A percentile compares a stretch with the other conserved stretches of the same genome.
Conservation (phyloP, 2,888 invertebrate genomes). For the Diarsia rubi region DNA sequence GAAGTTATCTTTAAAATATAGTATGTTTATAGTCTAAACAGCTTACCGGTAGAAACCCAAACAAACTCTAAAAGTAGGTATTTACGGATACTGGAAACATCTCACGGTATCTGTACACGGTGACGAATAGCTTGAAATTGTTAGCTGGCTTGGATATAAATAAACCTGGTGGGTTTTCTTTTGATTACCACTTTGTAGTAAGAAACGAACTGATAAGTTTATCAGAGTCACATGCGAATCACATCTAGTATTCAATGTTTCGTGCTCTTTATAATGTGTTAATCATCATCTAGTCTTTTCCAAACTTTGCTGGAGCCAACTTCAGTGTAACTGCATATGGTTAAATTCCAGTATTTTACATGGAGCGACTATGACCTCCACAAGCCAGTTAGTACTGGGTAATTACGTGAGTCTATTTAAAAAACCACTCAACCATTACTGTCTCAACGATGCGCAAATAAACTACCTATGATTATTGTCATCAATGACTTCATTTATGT, state of each 20-base stretch:
- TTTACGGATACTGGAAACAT: conserved; percentile 25
- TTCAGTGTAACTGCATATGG: no score
- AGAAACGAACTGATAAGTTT: not conserved
- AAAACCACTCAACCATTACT: not conserved
- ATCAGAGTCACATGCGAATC: not conserved
- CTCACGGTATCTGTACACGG: conserved; percentile 8
- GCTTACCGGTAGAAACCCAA: conserved; percentile 36
- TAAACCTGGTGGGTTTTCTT: conserved; percentile 16
- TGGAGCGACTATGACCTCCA: not conserved
- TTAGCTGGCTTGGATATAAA: conserved; percentile 10
- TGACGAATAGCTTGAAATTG: conserved; percentile 34
- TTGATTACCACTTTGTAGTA: not conserved
- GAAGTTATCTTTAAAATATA: conserved; percentile 25
- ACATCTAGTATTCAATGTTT: not conserved
- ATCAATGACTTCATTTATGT: conserved; percentile 21
- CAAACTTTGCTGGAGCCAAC: not conserved
- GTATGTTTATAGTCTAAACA: conserved; percentile 25
- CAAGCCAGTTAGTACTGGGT: not conserved
- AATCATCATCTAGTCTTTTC: not conserved
- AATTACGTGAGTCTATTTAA: conserved; percentile 1
- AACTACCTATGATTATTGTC: not conserved
- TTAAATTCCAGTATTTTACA: not conserved
- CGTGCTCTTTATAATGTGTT: not conserved
- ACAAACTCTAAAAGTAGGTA: conserved; percentile 36
- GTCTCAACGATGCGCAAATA: conserved; percentile 10